Evolutionary conservation across 2,797 vertebrate species (phyloP).

Genomic region (Epinephelus malabaricus): DNA sequence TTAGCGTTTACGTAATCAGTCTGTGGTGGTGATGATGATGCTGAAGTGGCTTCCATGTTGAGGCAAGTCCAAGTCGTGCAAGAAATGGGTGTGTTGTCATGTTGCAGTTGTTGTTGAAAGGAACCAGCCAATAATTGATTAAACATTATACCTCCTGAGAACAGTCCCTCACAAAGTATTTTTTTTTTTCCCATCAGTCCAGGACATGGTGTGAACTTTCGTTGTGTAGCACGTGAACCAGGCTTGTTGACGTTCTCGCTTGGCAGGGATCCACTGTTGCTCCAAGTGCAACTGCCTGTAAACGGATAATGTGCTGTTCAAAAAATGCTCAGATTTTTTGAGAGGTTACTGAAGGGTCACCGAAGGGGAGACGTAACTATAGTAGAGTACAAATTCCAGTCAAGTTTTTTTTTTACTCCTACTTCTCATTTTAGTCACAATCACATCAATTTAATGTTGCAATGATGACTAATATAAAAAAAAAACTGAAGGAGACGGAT

Average conservation of each 20-base stretch:
- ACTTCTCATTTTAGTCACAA: conserved; percentile 12
- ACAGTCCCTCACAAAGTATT: conserved; percentile 15
- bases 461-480: conserved; percentile 29
- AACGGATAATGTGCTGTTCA: conserved; percentile 12
- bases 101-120: conserved; percentile 21
- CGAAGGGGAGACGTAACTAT: background rate
- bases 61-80: conserved; percentile 60
- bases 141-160: conserved; percentile 15
- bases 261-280: conserved; percentile 35
- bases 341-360: conserved; percentile 15
- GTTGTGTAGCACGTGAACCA: conserved; percentile 30
- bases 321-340: background rate
- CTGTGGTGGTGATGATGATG: conserved; percentile 10
- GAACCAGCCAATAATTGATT: conserved; percentile 31
- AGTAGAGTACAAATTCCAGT: background rate
- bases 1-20: conserved; percentile 9
- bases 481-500: fast-evolving
- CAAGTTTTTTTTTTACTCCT: background rate
- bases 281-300: conserved; percentile 23
- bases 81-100: conserved; percentile 51
- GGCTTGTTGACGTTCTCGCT: conserved; percentile 43
- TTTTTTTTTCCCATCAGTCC: background rate
- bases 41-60: conserved; percentile 56
- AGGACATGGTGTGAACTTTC: conserved; percentile 6
- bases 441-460: conserved; percentile 18